Evolutionary conservation across 2,113 vertebrate species (phyloP), one percentile per base, ranked within the genome.

Genomic region (Engraulis encrasicolus): DNA sequence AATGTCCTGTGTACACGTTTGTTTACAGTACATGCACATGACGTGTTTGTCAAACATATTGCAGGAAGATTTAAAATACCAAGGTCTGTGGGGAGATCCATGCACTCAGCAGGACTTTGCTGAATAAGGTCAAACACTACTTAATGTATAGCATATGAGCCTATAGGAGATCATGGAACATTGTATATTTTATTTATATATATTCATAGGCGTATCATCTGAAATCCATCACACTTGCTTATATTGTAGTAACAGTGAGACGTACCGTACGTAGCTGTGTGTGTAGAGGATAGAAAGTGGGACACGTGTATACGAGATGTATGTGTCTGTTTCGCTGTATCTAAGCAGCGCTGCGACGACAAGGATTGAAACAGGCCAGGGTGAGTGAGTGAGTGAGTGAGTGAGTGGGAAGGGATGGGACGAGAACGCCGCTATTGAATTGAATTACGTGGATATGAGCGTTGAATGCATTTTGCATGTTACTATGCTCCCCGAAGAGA

Each of bases 401-500:
- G n/a, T n/a, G n/a, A n/a, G n/a, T n/a, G n/a, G n/a, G n/a, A n/a
- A n/a, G n/a, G n/a, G n/a, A n/a, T n/a, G 66, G 66, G 66, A 74
- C 31, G 66, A 14, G 31, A 74, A 74, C 17, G 27, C 27, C 31
- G 66, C 66, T 74, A 74, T 74, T 74, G 66, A 74, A 74, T 74
- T 74, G 66, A 74, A 74, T 74, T 74, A 74, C 66, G 66, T 74
- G 66, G 66, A 34, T 74, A 5, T 74, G 36, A 78, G 80, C 48
- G 37, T 19, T 45, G 19, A 49, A 45, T 66, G 77, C 36, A 50
- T 79, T 82, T 31, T 38, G 66, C 66, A 74, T 74, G 52, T 74
- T n/a, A 81, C 71, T 80, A 77, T 83, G 82, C 86, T 85, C 82
- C 87, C 88, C 49, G 11, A 66, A 85, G 82, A 78, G n/a, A n/a